Base-by-base conservation (phyloP, 2,888 invertebrate genomes). In the Macropis europaea region DNA sequence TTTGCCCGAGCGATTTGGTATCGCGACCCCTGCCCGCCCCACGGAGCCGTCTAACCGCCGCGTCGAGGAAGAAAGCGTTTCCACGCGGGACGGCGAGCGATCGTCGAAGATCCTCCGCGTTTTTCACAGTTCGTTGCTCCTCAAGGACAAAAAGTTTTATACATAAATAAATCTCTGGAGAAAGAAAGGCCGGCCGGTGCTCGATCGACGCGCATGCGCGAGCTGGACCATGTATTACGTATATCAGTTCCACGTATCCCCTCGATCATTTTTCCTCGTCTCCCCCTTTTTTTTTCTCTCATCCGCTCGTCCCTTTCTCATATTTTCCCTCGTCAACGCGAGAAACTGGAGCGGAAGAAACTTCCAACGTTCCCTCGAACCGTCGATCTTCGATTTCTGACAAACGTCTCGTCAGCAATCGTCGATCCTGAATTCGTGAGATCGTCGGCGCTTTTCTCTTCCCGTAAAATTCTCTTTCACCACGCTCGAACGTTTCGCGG, bases 101-200 rank as follows among this genome's bases (percentile, higher is more conserved):
- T 83, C 82, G 82, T 78, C 79, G 71, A 76, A 63, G 73, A 79
- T 72, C 68, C 69, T 71, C 57, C 62, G n/a, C n/a, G 70, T 75
- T 81, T 76, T 79, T 56, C 72, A 76, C 70, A 77, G 77, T 81
- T 85, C 84, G 82, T 83, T 84, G 84, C 83, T 80, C 75, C 81
- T 81, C 76, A 81, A 84, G 84, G 83, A 80, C 76, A 77, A 83
- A 83, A 82, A 61, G 64, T 70, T 70, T 64, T 77, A 87, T 87
- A 87, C 81, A 87, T 86, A 88, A 88, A 89, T 86, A 88, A 87
- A 88, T 89, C 84, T 88, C 83, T 84, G 82, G 83, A 84, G 84
- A 84, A 84, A 86, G 82, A 85, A 89, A 89, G 89, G 89, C 88
- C 82, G 86, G 85, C 83, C 86, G 66, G 81, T 79, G 79, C 79